Percentiles rank a stretch among this genome's conserved stretches.
Conservation (phyloP, 2,797 vertebrate species). For the Melanogrammus aeglefinus region DNA sequence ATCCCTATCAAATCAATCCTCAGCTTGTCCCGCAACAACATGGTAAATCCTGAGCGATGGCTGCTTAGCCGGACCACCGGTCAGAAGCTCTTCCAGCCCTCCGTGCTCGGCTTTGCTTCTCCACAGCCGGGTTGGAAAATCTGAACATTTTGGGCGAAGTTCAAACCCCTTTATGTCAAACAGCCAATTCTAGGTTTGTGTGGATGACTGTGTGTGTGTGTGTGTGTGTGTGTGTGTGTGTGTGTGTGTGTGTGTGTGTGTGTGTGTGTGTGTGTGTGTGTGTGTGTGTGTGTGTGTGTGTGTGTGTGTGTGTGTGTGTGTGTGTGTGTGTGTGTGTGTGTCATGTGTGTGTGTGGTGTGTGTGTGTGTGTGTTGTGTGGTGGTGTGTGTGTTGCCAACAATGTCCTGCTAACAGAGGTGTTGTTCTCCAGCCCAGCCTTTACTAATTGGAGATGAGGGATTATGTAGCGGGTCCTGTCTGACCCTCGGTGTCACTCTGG, state of each 20-base stretch:
- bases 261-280: neutral
- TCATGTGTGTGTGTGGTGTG: conserved; percentile 15
- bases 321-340: conserved; percentile 1
- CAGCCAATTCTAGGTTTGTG: too few relatives aligned
- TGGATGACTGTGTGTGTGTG: conserved; percentile 1
- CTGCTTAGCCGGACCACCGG: too few relatives aligned
- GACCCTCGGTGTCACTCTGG: conserved; percentile 55
- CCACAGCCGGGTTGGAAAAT: too few relatives aligned
- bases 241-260: conserved; percentile 15
- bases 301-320: conserved; percentile 1
- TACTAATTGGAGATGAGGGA: conserved; percentile 55
- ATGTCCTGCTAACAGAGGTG: conserved; percentile 41
- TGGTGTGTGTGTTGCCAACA: conserved; percentile 1
- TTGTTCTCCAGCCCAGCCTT: conserved; percentile 48
- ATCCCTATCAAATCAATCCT: too few relatives aligned
- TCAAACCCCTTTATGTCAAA: too few relatives aligned
- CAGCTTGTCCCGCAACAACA: too few relatives aligned
- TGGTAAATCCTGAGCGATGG: too few relatives aligned
- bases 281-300: conserved; percentile 19
- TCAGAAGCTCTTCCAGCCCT: too few relatives aligned
- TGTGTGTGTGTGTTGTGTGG: conserved; percentile 11
- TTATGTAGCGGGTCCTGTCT: conserved; percentile 56
- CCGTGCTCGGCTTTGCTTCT: too few relatives aligned
- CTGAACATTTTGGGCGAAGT: too few relatives aligned
- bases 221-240: conserved; percentile 1